A percentile compares a stretch with the other conserved stretches of the same genome.
phyloP scores from a whole-genome alignment of 2,113 vertebrate species.

The Nothoprocta pentlandii region DNA sequence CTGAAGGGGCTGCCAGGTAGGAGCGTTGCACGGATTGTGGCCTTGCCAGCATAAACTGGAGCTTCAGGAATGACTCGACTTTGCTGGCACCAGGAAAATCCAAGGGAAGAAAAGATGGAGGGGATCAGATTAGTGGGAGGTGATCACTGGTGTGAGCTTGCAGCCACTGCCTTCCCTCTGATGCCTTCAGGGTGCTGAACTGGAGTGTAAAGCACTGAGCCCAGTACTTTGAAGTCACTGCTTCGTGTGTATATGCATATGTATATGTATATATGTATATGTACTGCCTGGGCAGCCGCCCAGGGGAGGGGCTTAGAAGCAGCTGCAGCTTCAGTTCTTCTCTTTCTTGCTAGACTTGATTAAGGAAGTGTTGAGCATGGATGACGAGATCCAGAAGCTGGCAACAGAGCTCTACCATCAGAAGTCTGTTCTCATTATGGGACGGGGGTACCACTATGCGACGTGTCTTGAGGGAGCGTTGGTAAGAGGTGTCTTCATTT shows the following conservation, averaged over 20 bases:
- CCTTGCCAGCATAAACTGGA: rapidly evolving
- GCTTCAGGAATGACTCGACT: neutral
- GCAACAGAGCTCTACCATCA: slow-evolving; percentile 94
- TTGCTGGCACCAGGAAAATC: neutral
- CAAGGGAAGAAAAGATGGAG: neutral
- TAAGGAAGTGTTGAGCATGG: slow-evolving; percentile 94
- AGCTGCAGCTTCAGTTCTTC: neutral
- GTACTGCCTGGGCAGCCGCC: rapidly evolving
- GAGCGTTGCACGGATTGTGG: rapidly evolving
- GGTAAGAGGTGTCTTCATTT: slow-evolving; percentile 76
- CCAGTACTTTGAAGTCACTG: rapidly evolving
- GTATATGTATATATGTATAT: no score
- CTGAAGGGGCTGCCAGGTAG: slow-evolving; percentile 93
- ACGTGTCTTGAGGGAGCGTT: slow-evolving; percentile 96
- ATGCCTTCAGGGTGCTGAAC: neutral
- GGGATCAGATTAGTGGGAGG: rapidly evolving
- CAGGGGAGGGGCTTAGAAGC: neutral
- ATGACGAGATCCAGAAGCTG: slow-evolving; percentile 96
- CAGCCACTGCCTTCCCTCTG: rapidly evolving
- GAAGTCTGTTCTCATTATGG: slow-evolving; percentile 99
- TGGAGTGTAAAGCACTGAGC: rapidly evolving
- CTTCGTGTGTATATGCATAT: neutral
- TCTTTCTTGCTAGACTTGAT: slow-evolving; percentile 85
- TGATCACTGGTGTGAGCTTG: rapidly evolving
- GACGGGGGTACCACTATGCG: slow-evolving; percentile 96